Base-by-base conservation (phyloP, 2,888 invertebrate genomes). In the Andricus curvator region DNA sequence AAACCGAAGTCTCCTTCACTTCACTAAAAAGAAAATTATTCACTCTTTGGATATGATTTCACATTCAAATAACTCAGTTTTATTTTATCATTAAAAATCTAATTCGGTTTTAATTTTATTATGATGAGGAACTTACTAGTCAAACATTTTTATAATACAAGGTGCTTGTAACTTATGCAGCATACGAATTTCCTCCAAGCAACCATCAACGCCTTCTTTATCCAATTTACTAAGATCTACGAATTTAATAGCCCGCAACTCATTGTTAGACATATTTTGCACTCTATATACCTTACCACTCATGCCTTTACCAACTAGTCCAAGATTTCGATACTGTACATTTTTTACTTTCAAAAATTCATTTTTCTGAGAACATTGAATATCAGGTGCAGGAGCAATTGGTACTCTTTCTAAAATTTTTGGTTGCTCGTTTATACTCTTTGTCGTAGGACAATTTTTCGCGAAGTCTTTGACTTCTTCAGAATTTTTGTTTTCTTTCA, bases 171-270 rank as follows among this genome's bases (percentile, higher is more conserved):
- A 94, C 88, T 96, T 95, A 62, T 96, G 93, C 82, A 99, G 94
- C 86, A 98, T 93, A 81, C 96, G 94, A 70, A 99, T 97, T 94
- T 99, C 99, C 89, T 99, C 98, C 84, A 97, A 94, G 92, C 97
- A 99, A 48, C 97, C 97, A 85, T 96, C 94, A 0, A 96, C 95
- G 41, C 96, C 94, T 17, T 95, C 94, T 77, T 95, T 94, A 91
- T 98, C 97, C 33, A 94, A 93, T 20, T 95, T 95, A 29, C 94
- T 95, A 77, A 99, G 93, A 92, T 97, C 95, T 0, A 99, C 98
- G 88, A 96, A 95, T 93, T 99, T 97, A 67, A 98, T 94, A 0
- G 98, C 98, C 86, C 95, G 94, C 82, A 96, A 94, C 66, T 93
- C 94, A 66, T 94, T 94, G 17, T 93, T 93, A 88, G 96, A 95